A percentile compares a stretch with the other conserved stretches of the same genome.
Conservation (phyloP, 2,797 vertebrate species). For the Onychomys arenicola region DNA sequence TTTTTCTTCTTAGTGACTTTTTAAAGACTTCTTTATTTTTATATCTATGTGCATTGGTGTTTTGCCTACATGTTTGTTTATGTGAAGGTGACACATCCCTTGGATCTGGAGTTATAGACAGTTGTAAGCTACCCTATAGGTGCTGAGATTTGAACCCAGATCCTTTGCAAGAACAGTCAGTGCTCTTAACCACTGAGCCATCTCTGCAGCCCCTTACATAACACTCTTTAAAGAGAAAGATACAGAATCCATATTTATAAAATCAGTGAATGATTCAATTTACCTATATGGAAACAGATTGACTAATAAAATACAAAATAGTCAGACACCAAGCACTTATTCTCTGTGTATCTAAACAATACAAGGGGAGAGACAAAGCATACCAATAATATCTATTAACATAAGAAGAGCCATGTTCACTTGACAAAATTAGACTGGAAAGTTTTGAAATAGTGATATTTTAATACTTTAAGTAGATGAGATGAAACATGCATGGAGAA, state of each 20-base stretch:
- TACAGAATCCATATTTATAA: not conserved
- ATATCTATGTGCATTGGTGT: not conserved
- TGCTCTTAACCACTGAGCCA: not conserved
- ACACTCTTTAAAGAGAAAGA: not conserved
- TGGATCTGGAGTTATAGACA: not conserved
- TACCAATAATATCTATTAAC: not conserved
- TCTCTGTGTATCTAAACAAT: not conserved
- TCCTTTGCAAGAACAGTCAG: not conserved
- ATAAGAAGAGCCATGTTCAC: not conserved
- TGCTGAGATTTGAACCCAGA: not conserved
- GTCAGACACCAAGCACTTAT: not conserved
- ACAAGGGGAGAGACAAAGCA: not conserved
- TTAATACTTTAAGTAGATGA: not conserved
- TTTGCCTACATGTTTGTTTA: not conserved
- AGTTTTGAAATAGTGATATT: not conserved
- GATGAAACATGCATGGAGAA: not conserved
- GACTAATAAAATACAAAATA: not conserved
- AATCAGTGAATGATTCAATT: not conserved
- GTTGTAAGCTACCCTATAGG: not conserved
- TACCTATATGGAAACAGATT: not conserved
- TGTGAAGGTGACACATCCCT: not conserved
- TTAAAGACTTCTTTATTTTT: not conserved
- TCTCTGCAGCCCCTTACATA: not conserved
- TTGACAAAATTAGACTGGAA: not conserved
- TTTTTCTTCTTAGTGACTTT: not conserved